Evolutionary conservation across 2,797 vertebrate species (phyloP), one percentile per base, ranked within the genome.

Genomic region (Gymnopithys bicolor): DNA sequence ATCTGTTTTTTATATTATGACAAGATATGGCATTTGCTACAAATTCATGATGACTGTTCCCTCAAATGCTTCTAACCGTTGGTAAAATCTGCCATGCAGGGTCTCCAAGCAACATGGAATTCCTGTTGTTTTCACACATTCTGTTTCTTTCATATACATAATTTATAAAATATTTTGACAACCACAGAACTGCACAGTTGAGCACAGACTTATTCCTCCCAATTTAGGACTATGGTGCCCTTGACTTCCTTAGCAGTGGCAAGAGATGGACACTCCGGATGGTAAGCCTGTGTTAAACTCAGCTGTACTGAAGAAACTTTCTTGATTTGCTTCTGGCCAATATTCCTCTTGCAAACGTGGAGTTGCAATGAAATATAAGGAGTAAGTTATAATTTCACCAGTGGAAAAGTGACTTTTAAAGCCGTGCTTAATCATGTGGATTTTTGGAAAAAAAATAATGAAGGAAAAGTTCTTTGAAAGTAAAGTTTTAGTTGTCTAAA

Each of bases 221-320:
- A 18, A 5, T 70, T 62, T 41, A 55, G 28, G 37, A 22, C n/a
- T 28, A 2, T 0, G 0, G 15, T 64, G 23, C 10, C 32, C 41
- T 3, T 19, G 5, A 35, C 3, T 37, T 14, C 24, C 13, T 58
- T 19, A 62, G 23, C 18, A 58, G 32, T 5, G 37, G 32, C 32
- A 60, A 27, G 35, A 58, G n/a, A 30, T 0, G 2, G 33, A 27
- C 21, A 14, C 25, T 53, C 51, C 25, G 28, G 33, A 49, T 22
- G 7, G 14, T 27, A 55, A 51, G 33, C 7, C 27, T 22, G 7
- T 24, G 19, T 28, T 56, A 49, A 69, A 75, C 49, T 58, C 39
- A 58, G 22, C 5, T 66, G 14, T 5, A 24, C n/a, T 53, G 19
- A 63, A 17, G 70, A 28, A 67, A 0, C 4, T 55, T 43, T 33